phyloP scores from a whole-genome alignment of 2,113 vertebrate species.

The Pontoporia blainvillei region DNA sequence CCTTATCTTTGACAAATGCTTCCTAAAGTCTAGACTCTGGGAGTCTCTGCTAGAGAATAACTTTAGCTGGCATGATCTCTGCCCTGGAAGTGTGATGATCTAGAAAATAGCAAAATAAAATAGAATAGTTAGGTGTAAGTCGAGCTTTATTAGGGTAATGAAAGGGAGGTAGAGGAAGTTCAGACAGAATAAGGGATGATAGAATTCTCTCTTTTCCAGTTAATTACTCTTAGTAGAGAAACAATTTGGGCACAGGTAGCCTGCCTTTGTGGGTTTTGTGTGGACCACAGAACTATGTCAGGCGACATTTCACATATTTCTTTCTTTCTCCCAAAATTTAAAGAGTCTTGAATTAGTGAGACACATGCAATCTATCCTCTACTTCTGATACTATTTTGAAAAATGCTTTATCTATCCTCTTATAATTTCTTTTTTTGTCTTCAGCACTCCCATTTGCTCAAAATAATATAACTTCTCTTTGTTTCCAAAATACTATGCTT shows the following conservation, averaged over 20 bases:
- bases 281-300: not conserved
- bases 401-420: not conserved
- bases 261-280: not conserved
- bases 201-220: not conserved
- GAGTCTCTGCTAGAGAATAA: not conserved
- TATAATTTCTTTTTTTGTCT: not conserved
- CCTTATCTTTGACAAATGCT: not conserved
- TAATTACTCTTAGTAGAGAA: not conserved
- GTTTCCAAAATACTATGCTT: not conserved
- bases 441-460: not conserved
- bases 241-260: not conserved
- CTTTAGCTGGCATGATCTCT: not conserved
- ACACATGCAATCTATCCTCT: not conserved
- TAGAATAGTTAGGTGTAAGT: not conserved
- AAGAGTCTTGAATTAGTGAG: not conserved
- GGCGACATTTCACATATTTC: not conserved
- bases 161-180: not conserved
- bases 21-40: not conserved
- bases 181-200: not conserved
- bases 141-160: not conserved
- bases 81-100: not conserved
- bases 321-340: not conserved
- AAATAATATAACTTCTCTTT: not conserved
- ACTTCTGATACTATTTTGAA: not conserved
- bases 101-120: not conserved